phyloP scores from a whole-genome alignment of 2,113 vertebrate species.

The Grus americana region DNA sequence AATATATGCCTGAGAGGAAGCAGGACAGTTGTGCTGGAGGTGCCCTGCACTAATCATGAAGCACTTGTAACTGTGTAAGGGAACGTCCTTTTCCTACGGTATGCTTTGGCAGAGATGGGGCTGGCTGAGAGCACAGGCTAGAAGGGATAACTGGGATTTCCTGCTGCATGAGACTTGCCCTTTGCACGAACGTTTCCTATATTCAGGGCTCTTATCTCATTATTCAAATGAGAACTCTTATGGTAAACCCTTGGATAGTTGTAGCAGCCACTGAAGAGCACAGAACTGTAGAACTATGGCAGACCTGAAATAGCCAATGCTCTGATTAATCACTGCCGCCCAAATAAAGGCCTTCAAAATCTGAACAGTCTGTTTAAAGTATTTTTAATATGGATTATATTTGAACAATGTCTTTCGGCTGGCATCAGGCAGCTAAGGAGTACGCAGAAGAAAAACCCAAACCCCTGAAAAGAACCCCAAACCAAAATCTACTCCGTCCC shows the following conservation, averaged over 20 bases:
- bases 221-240: conserved; percentile 62
- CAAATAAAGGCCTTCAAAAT: neutral
- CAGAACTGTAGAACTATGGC: neutral
- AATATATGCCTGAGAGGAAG: conserved; percentile 11
- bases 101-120: conserved; percentile 53
- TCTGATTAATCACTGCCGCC: neutral
- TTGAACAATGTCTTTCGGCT: neutral
- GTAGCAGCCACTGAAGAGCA: conserved; percentile 54
- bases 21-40: neutral
- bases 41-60: conserved; percentile 40
- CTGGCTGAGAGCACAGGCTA: conserved; percentile 56
- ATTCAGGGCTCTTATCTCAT: conserved; percentile 70
- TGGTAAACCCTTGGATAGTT: conserved; percentile 66
- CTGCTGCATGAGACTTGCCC: conserved; percentile 73
- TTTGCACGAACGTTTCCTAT: conserved; percentile 73
- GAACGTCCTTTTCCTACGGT: conserved; percentile 63
- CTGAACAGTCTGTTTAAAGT: neutral
- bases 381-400: neutral
- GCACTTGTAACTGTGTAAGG: conserved; percentile 55
- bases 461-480: fast-evolving
- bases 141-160: conserved; percentile 77
- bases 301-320: neutral
- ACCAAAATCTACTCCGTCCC: neutral
- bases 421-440: neutral
- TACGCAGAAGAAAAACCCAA: neutral